Conservation (phyloP, 2,113 vertebrate species). For the Misgurnus anguillicaudatus region DNA sequence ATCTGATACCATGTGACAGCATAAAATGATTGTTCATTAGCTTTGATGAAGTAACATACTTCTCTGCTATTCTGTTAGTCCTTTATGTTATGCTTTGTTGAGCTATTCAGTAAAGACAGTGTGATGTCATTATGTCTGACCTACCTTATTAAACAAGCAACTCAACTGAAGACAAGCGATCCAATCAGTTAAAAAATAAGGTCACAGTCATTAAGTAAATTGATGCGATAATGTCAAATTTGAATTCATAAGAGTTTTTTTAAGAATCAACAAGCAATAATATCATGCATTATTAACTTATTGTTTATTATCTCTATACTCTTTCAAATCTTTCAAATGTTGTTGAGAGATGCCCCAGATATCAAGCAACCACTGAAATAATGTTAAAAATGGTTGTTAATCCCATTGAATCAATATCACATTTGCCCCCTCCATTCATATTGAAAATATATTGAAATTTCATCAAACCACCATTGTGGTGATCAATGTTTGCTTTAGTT, state of each 20-base stretch:
- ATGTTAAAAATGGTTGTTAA: too few species aligned
- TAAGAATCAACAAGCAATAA: neutral
- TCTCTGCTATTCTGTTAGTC: neutral
- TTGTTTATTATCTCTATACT: too few species aligned
- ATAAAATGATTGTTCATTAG: constrained; percentile 20
- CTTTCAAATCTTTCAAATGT: neutral
- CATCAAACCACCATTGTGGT: too few species aligned
- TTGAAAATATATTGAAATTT: too few species aligned
- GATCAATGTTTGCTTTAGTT: too few species aligned
- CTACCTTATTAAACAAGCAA: neutral
- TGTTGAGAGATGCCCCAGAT: neutral
- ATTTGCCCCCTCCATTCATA: too few species aligned
- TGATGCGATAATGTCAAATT: neutral
- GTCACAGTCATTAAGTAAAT: too few species aligned
- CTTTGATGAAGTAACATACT: neutral
- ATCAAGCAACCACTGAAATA: too few species aligned
- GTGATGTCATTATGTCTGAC: neutral
- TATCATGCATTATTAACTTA: neutral
- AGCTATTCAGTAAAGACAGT: neutral
- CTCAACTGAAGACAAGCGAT: neutral
- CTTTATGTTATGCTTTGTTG: constrained; percentile 15
- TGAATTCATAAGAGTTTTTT: neutral
- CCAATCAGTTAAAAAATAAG: too few species aligned
- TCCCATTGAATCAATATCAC: too few species aligned
- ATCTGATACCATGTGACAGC: constrained; percentile 16